Evolutionary conservation across 2,113 vertebrate species (phyloP).

Genomic region (Haplotaxodon microlepis): DNA sequence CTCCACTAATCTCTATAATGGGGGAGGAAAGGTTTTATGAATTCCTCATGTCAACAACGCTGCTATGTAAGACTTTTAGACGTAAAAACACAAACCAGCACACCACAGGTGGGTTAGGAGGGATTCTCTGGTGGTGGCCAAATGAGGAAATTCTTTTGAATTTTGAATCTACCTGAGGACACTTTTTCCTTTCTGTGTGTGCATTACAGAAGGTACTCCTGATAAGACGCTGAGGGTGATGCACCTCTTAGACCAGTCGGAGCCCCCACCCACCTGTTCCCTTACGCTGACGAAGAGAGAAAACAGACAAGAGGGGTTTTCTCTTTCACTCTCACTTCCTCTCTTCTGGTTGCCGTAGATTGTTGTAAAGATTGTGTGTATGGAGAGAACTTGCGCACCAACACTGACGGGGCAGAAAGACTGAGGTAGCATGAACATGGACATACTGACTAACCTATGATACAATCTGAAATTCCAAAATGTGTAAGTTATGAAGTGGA

Average conservation of each 20-base stretch:
- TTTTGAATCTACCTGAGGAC: slow-evolving; percentile 14
- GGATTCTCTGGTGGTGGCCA: background rate
- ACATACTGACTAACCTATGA: background rate
- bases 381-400: background rate
- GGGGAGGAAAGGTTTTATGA: background rate
- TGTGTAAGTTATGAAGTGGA: background rate
- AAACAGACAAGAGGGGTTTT: slow-evolving; percentile 44
- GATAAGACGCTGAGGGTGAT: slow-evolving; percentile 12
- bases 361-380: background rate
- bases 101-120: background rate
- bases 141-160: slow-evolving; percentile 25
- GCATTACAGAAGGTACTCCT: slow-evolving; percentile 37
- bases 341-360: background rate
- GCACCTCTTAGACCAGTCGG: slow-evolving; percentile 16
- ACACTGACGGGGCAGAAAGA: background rate
- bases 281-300: slow-evolving; percentile 43
- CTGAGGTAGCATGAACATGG: background rate
- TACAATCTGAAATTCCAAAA: background rate
- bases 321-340: slow-evolving; percentile 57
- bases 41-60: background rate
- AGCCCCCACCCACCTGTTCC: slow-evolving; percentile 67
- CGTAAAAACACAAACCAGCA: background rate
- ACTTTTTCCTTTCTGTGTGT: slow-evolving; percentile 28
- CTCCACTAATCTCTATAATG: background rate
- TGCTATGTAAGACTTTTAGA: background rate